A percentile compares a stretch with the other conserved stretches of the same genome.
Conservation (phyloP, 2,888 invertebrate species). For the Cistogaster globosa region DNA sequence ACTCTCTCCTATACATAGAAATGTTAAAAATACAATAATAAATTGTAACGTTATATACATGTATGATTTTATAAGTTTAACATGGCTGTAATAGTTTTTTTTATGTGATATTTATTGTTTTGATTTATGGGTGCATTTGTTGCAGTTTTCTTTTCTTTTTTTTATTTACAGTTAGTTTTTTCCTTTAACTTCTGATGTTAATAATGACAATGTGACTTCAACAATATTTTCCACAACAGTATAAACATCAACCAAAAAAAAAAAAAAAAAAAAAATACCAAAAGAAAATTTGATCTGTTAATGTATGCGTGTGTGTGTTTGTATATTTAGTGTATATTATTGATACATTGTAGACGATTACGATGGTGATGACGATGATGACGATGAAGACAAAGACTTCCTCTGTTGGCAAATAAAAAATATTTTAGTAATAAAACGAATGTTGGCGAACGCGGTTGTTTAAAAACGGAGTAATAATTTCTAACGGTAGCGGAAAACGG, state of each 20-base stretch:
- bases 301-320: not conserved
- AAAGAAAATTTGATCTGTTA: conserved; percentile 22
- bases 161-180: too few relatives aligned
- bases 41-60: not conserved
- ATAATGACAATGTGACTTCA: conserved; percentile 58
- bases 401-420: conserved; percentile 67
- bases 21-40: not conserved
- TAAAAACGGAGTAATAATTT: conserved; percentile 49
- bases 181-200: conserved; percentile 65
- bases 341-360: conserved; percentile 44
- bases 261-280: too few relatives aligned
- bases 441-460: conserved; percentile 66
- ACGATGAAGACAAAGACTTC: conserved; percentile 65
- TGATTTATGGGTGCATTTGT: too few relatives aligned
- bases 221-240: not conserved
- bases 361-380: conserved; percentile 17
- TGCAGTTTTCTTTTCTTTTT: too few relatives aligned
- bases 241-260: too few relatives aligned
- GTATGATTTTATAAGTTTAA: not conserved
- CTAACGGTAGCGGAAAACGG: conserved; percentile 50
- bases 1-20: not conserved
- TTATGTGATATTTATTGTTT: too few relatives aligned
- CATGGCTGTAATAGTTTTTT: too few relatives aligned
- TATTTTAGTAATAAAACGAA: conserved; percentile 69
- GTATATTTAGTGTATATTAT: conserved; percentile 5